A percentile compares a stretch with the other conserved stretches of the same genome.
phyloP scores from a whole-genome alignment of 2,797 vertebrate species.

The Rhinella marina region DNA sequence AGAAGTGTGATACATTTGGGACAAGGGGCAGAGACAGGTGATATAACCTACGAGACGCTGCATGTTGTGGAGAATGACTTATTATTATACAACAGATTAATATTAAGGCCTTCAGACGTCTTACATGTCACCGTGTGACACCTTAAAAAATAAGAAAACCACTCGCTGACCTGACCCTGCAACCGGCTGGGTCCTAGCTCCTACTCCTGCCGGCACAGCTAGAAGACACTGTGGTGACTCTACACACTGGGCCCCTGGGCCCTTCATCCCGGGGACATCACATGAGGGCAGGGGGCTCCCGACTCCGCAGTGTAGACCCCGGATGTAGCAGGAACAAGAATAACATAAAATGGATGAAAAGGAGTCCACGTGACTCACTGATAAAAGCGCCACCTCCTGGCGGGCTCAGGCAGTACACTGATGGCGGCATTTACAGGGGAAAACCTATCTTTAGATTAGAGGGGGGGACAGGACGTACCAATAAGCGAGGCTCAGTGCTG shows the following conservation, averaged over 20 bases:
- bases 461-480: not conserved
- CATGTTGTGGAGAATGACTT: too few relatives aligned
- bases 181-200: not conserved
- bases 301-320: not conserved
- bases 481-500: too few relatives aligned
- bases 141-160: too few relatives aligned
- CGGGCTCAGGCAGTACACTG: too few relatives aligned
- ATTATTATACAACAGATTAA: too few relatives aligned
- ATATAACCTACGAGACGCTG: too few relatives aligned
- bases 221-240: not conserved
- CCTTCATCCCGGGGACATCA: not conserved
- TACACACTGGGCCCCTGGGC: not conserved
- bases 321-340: not conserved
- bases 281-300: not conserved
- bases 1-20: not conserved
- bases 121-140: too few relatives aligned
- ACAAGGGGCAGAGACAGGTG: not conserved
- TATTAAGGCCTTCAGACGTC: too few relatives aligned
- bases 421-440: not conserved
- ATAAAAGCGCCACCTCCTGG: not conserved
- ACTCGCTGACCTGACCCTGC: too few relatives aligned
- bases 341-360: not conserved
- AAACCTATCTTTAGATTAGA: not conserved
- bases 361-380: not conserved
- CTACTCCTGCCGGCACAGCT: not conserved